Evolutionary conservation across 2,888 invertebrate genomes (phyloP).

Genomic region (Alitta virens): DNA sequence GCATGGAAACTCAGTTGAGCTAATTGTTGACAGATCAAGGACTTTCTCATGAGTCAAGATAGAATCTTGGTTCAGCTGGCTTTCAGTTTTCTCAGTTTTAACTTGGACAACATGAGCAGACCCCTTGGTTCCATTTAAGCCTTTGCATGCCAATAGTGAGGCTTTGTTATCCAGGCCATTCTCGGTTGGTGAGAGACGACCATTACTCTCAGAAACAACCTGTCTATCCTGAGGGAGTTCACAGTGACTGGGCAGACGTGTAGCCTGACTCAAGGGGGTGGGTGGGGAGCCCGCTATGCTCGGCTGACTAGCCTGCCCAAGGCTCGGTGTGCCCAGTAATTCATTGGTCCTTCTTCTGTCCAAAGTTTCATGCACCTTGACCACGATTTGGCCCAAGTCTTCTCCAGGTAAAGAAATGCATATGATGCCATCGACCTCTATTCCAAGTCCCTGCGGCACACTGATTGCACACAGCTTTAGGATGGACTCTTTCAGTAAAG

Average conservation of each 20-base stretch:
- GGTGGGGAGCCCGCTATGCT: neutral
- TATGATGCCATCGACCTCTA: constrained; percentile 27
- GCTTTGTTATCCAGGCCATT: neutral
- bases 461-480: constrained; percentile 21
- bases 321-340: too few relatives aligned
- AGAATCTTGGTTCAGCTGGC: neutral
- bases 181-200: too few relatives aligned
- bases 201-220: neutral
- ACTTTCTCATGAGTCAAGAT: too few relatives aligned
- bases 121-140: neutral
- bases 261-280: neutral
- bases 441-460: constrained; percentile 18
- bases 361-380: constrained; percentile 26
- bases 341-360: neutral
- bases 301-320: neutral
- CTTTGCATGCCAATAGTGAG: neutral
- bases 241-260: too few relatives aligned
- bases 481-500: constrained; percentile 21
- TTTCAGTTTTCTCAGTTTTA: neutral
- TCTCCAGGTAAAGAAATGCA: constrained; percentile 19
- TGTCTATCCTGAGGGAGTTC: neutral
- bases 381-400: constrained; percentile 23
- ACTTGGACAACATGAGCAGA: neutral
- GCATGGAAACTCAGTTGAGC: neutral
- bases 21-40: too few relatives aligned